phyloP scores from a whole-genome alignment of 2,888 invertebrate species.

The Listrodromus nycthemerus region DNA sequence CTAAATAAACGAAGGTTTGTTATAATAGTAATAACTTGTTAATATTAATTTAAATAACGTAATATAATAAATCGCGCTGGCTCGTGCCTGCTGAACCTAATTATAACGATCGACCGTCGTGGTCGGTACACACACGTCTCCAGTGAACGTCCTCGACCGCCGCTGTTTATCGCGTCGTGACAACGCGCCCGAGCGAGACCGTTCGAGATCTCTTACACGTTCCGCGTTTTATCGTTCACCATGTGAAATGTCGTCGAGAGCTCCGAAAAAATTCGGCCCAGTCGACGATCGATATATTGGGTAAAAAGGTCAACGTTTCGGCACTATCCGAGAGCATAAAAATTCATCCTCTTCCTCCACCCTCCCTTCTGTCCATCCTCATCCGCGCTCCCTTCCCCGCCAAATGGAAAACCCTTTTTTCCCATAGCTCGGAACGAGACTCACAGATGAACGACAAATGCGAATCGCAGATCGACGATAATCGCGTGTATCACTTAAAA shows the following conservation, averaged over 20 bases:
- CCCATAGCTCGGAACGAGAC: constrained; percentile 25
- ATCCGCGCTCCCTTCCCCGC: too few species aligned
- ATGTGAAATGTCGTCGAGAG: constrained; percentile 46
- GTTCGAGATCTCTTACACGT: constrained; percentile 54
- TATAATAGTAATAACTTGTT: constrained; percentile 82
- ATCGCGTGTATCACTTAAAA: constrained; percentile 55
- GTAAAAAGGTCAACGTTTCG: constrained; percentile 22
- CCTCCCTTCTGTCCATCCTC: too few species aligned
- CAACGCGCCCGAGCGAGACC: constrained; percentile 48
- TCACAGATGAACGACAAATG: constrained; percentile 22
- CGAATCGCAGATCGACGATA: constrained; percentile 51
- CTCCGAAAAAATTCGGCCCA: constrained; percentile 27
- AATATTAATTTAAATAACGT: constrained; percentile 83
- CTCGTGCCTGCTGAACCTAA: constrained; percentile 59
- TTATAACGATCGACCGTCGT: constrained; percentile 63
- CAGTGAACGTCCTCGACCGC: constrained; percentile 13
- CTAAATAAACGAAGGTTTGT: constrained; percentile 83
- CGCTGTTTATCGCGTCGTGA: constrained; percentile 15
- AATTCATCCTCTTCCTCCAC: neutral
- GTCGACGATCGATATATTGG: constrained; percentile 47
- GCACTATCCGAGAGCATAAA: constrained; percentile 6
- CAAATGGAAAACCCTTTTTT: constrained; percentile 17
- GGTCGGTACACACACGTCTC: constrained; percentile 29
- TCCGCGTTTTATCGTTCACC: constrained; percentile 44
- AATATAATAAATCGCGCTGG: constrained; percentile 72